Base-by-base conservation (phyloP, 37 sponge, comb jelly and placozoan genomes). In the Bolinopsis microptera region DNA sequence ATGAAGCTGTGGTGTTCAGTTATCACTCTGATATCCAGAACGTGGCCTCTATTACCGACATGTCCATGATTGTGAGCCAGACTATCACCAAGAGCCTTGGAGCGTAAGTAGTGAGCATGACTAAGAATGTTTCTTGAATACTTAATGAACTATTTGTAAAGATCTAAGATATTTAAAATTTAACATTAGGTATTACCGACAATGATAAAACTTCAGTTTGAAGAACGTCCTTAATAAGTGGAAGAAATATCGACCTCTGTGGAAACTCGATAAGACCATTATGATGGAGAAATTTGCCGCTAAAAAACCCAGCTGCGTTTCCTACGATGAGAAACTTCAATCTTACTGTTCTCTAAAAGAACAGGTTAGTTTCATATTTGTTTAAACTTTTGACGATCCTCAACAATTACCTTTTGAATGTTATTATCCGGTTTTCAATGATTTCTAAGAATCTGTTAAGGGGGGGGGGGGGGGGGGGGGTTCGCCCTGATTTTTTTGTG, bases 241-340 rank as follows among this genome's bases (percentile, higher is more conserved):
- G 94, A 92, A 92, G 75, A 96, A 96, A 83, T 98, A 96, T 93
- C 93, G 95, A 32, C 94, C 94, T 21, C 94, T 98, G 35, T 98
- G 98, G 98, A 95, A 94, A 83, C 76, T 96, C 93, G 95, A 98
- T 72, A 96, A 95, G 97, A 96, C 94, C 72, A 95, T 94, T 32
- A 93, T 94, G 75, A 39, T 98, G 92, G 98, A 98, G 80, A 97
- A 96, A 93, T 97, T 97, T 95, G 95, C 97, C 35, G 94, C 94
- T 83, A 94, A 94, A 68, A 69, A 94, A 13, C 96, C 96, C 18
- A 67, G 93, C 68, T 97, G 95, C 83, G 96, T 95, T 35, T 93
- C 94, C 0, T 98, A 95, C 93, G 98, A 98, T 92, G 96, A 96
- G 32, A 94, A 97, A 93, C 93, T 98, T 92, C 96, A 96, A 93